Percentiles rank a stretch among this genome's conserved stretches.
These are phyloP conservation scores for Xerus inauris DNA, from an alignment of 2,113 vertebrate species.

Conservation along the genomic window DNA sequence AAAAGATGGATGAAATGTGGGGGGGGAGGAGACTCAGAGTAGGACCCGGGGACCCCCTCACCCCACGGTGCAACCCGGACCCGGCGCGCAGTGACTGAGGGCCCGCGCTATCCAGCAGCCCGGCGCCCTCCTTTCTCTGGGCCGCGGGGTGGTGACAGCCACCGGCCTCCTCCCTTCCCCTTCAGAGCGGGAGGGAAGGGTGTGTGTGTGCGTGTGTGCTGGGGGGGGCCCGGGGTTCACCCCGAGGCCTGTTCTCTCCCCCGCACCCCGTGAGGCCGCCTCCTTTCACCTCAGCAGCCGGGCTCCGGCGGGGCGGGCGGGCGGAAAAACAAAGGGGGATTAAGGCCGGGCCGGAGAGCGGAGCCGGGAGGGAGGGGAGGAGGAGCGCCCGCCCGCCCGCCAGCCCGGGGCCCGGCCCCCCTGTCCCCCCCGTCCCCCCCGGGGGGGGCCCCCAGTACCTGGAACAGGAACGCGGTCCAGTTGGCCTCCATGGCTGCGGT, in stretches of 20 bases:
- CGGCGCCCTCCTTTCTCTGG: slow-evolving; percentile 74
- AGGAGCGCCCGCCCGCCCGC: slow-evolving; percentile 77
- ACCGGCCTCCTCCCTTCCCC: slow-evolving; percentile 80
- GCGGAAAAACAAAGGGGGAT: slow-evolving; percentile 83
- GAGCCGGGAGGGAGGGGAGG: slow-evolving; percentile 78
- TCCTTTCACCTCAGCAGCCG: slow-evolving; percentile 72
- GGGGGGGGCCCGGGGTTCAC: slow-evolving; percentile 74
- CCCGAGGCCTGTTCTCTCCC: slow-evolving; percentile 74
- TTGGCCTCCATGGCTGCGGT: slow-evolving; percentile 83
- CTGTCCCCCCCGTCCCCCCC: slow-evolving; percentile 72
- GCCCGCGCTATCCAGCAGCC: slow-evolving; percentile 67
- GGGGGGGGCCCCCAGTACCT: slow-evolving; percentile 81
- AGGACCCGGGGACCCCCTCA: background rate
- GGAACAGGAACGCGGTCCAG: slow-evolving; percentile 84
- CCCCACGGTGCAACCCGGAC: background rate
- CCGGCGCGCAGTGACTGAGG: background rate
- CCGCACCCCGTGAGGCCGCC: slow-evolving; percentile 77
- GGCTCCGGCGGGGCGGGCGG: slow-evolving; percentile 72
- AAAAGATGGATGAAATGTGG: slow-evolving; percentile 5
- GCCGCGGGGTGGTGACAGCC: slow-evolving; percentile 80
- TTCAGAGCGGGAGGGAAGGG: slow-evolving; percentile 67
- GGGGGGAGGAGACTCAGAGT: slow-evolving; percentile 58
- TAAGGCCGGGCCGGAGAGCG: slow-evolving; percentile 78
- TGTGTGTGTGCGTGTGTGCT: slow-evolving; percentile 63
- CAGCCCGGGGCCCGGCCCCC: slow-evolving; percentile 79